These are phyloP conservation scores for Idaea dimidiata DNA, from an alignment of 2,888 invertebrate species.

Conservation along the genomic window DNA sequence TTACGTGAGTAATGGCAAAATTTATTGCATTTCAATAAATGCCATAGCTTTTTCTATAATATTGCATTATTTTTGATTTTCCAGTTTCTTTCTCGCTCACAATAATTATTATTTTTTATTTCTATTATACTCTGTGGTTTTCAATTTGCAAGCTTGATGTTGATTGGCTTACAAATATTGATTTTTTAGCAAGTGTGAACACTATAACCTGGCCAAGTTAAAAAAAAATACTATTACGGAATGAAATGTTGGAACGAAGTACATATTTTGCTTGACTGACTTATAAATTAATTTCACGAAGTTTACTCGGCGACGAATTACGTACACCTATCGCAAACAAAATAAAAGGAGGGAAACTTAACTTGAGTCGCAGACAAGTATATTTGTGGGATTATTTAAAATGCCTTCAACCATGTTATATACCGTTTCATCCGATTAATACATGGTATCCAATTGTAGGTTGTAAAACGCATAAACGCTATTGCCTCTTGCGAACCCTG, in stretches of 20 bases:
- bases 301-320: background rate
- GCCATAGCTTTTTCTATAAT: background rate
- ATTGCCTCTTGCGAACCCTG: background rate
- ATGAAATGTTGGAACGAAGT: background rate
- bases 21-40: background rate
- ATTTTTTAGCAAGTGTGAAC: background rate
- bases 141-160: background rate
- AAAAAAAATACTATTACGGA: background rate
- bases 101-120: background rate
- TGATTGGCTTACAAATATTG: background rate
- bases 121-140: background rate
- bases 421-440: background rate
- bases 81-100: background rate
- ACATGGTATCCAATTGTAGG: background rate
- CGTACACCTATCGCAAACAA: background rate
- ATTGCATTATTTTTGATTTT: background rate
- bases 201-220: background rate
- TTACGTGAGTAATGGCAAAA: too few relatives aligned
- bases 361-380: background rate
- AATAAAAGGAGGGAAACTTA: conserved; percentile 8
- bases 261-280: background rate
- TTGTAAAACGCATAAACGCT: background rate
- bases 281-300: background rate
- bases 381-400: background rate
- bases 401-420: background rate